Evolutionary conservation across 2,113 vertebrate species (phyloP), one percentile per base, ranked within the genome.

Genomic region (Lasiurus cinereus): DNA sequence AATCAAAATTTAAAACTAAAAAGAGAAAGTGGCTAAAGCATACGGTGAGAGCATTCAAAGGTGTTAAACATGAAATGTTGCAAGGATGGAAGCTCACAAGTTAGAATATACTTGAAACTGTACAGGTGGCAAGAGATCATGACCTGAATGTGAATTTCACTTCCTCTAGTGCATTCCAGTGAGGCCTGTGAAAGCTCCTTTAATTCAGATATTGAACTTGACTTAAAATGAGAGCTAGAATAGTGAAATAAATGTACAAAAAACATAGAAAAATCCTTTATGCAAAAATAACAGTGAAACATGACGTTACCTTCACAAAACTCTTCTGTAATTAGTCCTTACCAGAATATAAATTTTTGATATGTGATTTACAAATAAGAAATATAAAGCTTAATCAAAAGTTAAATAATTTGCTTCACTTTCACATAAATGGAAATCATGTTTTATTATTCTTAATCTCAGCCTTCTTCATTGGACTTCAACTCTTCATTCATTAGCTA

Each of bases 1-100:
- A 92, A 86, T 59, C 1, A 76, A 90, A 96, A 78, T 85, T 69
- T 77, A 50, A 94, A 95, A 31, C 22, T 90, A 24, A 83, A 80
- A 92, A 64, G 0, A 88, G 4, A 79, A 92, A 74, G 39, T 27
- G 3, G 5, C 1, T 36, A 82, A 62, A 22, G 4, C 0, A 56
- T 82, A 87, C 69, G 48, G 54, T 80, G 19, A 96, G 67, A 93
- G 56, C 67, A 78, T 67, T 43, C 43, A 76, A 72, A 78, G 9
- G 10, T 62, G 14, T 43, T 83, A 43, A 73, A 36, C 73, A 79
- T 10, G 6, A 82, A 19, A 31, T 66, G 79, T 85, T 83, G 9
- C 5, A 16, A 92, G 15, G 36, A 67, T 79, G 3, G 24, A 90
- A 21, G 19, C 19, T 76, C 52, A 46, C 8, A 74, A 64, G 6